These are phyloP conservation scores for Ploceus nigricollis DNA, from an alignment of 2,113 vertebrate species.

Conservation along the genomic window DNA sequence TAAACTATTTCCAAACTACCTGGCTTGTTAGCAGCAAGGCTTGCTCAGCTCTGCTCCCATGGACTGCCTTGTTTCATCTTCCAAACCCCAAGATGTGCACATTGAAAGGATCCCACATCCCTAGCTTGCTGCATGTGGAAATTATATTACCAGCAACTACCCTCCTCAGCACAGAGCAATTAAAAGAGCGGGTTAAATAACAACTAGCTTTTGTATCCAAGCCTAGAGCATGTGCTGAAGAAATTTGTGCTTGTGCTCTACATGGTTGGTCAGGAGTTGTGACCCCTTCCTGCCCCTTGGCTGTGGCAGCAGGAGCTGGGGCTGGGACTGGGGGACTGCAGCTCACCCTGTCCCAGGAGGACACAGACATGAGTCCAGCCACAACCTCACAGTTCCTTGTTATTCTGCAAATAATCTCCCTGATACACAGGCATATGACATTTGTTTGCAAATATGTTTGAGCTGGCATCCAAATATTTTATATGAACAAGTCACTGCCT, in stretches of 20 bases:
- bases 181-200: slow-evolving; percentile 7
- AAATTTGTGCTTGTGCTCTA: neutral
- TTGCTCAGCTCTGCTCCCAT: neutral
- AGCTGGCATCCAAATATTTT: neutral
- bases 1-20: neutral
- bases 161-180: neutral
- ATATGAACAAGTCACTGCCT: neutral
- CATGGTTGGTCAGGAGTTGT: rapidly evolving
- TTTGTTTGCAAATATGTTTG: neutral
- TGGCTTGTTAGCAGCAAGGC: neutral
- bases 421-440: neutral
- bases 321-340: neutral
- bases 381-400: neutral
- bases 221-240: neutral
- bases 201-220: neutral
- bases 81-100: rapidly evolving
- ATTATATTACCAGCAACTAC: neutral
- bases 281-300: neutral
- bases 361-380: neutral
- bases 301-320: neutral
- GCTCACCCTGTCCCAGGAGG: neutral
- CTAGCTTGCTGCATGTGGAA: neutral
- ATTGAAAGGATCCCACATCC: neutral
- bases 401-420: neutral
- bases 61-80: neutral